Evolutionary conservation across 2,888 invertebrate species (phyloP), one percentile per base, ranked within the genome.

Genomic region (Tortricodes alternella): DNA sequence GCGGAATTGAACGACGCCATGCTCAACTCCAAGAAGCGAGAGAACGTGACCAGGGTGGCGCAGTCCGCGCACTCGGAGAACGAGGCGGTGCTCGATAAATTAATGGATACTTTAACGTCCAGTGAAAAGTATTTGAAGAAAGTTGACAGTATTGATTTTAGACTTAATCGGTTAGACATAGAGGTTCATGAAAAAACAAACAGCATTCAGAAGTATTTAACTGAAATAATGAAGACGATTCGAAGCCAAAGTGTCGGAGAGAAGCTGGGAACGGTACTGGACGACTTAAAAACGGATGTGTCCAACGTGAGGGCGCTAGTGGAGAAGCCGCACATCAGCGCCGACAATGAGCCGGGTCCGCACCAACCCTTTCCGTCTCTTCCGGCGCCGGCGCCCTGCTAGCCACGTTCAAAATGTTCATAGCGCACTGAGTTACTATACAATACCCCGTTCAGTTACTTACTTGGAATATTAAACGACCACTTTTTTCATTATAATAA

Each of bases 51-150:
- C 2, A 72, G 85, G 29, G 67, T 74, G 0, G 58, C 67, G 1
- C 83, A 80, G 57, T 70, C 75, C 1, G 35, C 71, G 1, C 34
- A 61, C 0, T 62, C 70, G 1, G 87, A 89, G n/a, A 83, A 78
- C 59, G 89, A 89, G 3, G 74, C 70, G 3, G 84, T 90, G 0
- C 64, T 89, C 1, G 88, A 90, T 19, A 87, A 82, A 58, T 64
- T 91, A 2, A 73, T 91, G 77, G 88, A 90, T 5, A 78, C 80
- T 1, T 78, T 91, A 19, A 81, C 86, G 1, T 78, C 85, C 2
- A 88, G 85, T 63, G 90, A 89, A 65, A 88, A 82, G 59, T 89
- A 87, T 66, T 72, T 91, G 2, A 89, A 89, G 58, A 89, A 87
- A 70, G 75, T 90, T n/a, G 89, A 90, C 27, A 82, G 79, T 60